Evolutionary conservation across 2,888 invertebrate species (phyloP), one percentile per base, ranked within the genome.

Genomic region (Bombylius major): DNA sequence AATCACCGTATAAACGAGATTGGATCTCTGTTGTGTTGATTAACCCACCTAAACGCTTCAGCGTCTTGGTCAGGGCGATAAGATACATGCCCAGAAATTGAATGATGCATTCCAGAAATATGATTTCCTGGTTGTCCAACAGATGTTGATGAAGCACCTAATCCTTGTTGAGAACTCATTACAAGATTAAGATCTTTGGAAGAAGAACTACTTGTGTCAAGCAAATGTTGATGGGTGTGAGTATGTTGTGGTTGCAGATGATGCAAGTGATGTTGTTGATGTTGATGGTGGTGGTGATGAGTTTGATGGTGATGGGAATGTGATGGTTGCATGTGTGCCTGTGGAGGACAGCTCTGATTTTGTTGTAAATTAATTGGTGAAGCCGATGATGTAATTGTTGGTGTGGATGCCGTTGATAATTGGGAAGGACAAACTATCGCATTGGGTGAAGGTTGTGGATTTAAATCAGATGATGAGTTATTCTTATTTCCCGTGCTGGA

Each of bases 41-140:
- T 62, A 62, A 66, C 66, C 66, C 66, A 73, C 74, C 74, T 68
- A 62, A 75, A 75, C 52, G 72, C 69, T 63, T 75, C 74, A n/a
- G 70, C 70, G 66, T 75, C 73, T 58, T 70, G 70, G 47, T 72
- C 70, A 47, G 46, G 46, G 12, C 46, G 53, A 36, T 39, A 33
- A 45, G 48, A 46, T 11, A 44, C 34, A 14, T 56, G 33, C 5
- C 56, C 36, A 13, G 52, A 53, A 36, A 56, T 42, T 33, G 61
- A 50, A 59, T 59, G 60, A 45, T 57, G 57, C 11, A 57, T 47
- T 23, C 48, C 51, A 32, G 48, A 13, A 36, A 57, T 49, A 49
- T 57, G 57, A 45, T 34, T 56, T 48, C 12, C n/a, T 57, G 31
- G 44, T 31, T 45, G 48, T 49, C 56, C 56, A 62, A 67, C 70